A percentile compares a stretch with the other conserved stretches of the same genome.
Evolutionary conservation across 2,888 invertebrate species (phyloP).

Genomic region (Cremastinae sp.): DNA sequence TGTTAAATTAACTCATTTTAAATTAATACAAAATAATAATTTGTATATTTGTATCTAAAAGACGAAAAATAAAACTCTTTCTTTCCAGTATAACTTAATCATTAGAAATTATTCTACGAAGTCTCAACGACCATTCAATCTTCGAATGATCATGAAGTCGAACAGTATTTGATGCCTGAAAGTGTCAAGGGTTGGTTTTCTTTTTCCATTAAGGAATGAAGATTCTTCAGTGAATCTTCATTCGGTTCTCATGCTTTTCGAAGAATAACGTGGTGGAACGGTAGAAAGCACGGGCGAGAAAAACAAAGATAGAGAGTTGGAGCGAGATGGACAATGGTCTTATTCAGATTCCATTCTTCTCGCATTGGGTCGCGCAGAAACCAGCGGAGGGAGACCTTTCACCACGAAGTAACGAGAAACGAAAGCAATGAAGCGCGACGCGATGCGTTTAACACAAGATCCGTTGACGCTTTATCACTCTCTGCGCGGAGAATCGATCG

Average conservation of each 20-base stretch:
- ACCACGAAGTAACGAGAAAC: slow-evolving; percentile 46
- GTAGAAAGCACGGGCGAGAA: too few relatives aligned
- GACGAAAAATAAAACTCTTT: too few relatives aligned
- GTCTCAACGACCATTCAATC: too few relatives aligned
- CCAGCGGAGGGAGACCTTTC: slow-evolving; percentile 3
- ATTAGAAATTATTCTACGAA: too few relatives aligned
- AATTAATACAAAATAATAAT: too few relatives aligned
- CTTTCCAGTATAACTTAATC: too few relatives aligned
- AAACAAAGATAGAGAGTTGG: neutral
- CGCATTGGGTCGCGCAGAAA: neutral
- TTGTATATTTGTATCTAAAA: too few relatives aligned
- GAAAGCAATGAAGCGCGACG: slow-evolving; percentile 47
- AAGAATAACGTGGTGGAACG: slow-evolving; percentile 12
- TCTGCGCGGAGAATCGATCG: neutral
- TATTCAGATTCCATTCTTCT: slow-evolving; percentile 47
- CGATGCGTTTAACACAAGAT: slow-evolving; percentile 15
- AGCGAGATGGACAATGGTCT: slow-evolving; percentile 26
- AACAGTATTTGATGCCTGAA: too few relatives aligned
- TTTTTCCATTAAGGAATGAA: neutral
- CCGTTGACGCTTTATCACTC: neutral
- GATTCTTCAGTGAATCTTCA: neutral
- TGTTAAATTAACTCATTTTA: too few relatives aligned
- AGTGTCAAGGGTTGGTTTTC: too few relatives aligned
- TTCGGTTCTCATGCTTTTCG: slow-evolving; percentile 14
- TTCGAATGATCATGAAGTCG: too few relatives aligned